Evolutionary conservation across 2,888 invertebrate genomes (phyloP).

Genomic region (Dryomyza anilis): DNA sequence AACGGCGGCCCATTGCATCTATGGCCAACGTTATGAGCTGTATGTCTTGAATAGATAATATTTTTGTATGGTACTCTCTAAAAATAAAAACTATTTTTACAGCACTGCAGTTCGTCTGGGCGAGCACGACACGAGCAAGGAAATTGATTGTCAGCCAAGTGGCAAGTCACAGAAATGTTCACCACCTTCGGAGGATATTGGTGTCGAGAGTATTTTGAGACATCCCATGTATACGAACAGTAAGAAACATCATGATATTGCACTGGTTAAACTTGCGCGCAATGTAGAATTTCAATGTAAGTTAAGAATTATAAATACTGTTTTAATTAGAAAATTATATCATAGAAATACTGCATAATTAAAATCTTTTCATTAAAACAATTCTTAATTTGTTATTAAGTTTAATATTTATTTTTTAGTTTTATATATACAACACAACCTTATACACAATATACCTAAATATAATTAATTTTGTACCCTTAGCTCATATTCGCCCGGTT

Average conservation of each 20-base stretch:
- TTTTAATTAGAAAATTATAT: no score
- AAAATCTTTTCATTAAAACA: no score
- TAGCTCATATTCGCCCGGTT: conserved; percentile 48
- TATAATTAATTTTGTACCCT: conserved; percentile 11
- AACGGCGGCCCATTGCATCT: conserved; percentile 55
- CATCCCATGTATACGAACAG: conserved; percentile 64
- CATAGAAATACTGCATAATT: no score
- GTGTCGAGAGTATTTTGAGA: conserved; percentile 53
- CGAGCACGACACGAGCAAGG: conserved; percentile 54
- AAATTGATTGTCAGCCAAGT: conserved; percentile 49
- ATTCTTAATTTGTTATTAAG: no score
- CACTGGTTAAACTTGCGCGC: conserved; percentile 62
- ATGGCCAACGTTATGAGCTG: conserved; percentile 36
- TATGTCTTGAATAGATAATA: no score
- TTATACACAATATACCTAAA: no score
- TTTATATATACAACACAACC: no score
- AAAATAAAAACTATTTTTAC: no score
- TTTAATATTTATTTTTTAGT: neutral
- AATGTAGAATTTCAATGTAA: conserved; percentile 44
- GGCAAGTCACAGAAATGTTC: conserved; percentile 48
- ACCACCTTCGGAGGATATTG: conserved; percentile 58
- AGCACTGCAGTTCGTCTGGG: conserved; percentile 60
- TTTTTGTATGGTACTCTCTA: no score
- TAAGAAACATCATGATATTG: conserved; percentile 67
- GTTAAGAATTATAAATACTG: neutral